Evolutionary conservation across 2,113 vertebrate genomes (phyloP).

Genomic region (Gorsachius goisagi): DNA sequence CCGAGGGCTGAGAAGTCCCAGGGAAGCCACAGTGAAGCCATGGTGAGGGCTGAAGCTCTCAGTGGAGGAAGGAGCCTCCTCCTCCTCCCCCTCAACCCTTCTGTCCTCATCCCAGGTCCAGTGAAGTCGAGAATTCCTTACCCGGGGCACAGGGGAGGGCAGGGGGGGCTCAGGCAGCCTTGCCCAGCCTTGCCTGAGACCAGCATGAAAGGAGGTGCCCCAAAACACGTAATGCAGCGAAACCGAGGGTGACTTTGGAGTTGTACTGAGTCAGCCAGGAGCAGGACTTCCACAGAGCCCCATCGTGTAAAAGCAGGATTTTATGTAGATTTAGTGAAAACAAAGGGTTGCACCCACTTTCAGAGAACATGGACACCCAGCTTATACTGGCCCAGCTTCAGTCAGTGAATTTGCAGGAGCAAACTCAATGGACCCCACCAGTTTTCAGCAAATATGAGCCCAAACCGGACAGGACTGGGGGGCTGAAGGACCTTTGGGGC

Average conservation of each 20-base stretch:
- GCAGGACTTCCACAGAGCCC: neutral
- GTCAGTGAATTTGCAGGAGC: neutral
- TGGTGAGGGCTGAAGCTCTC: neutral
- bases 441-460: fast-evolving
- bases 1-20: fast-evolving
- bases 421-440: neutral
- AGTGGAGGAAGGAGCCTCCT: neutral
- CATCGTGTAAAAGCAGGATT: neutral
- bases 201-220: neutral
- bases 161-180: neutral
- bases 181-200: neutral
- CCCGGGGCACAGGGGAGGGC: fast-evolving
- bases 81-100: neutral
- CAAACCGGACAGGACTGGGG: fast-evolving
- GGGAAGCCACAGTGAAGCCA: neutral
- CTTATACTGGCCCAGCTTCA: neutral
- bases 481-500: neutral
- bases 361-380: neutral
- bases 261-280: neutral
- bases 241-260: neutral
- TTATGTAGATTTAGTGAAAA: neutral
- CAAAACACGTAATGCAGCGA: neutral
- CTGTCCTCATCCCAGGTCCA: neutral
- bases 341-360: neutral
- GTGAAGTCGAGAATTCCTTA: neutral